Conservation (phyloP, 2,797 vertebrate genomes). For the Pantherophis alleghaniensis region DNA sequence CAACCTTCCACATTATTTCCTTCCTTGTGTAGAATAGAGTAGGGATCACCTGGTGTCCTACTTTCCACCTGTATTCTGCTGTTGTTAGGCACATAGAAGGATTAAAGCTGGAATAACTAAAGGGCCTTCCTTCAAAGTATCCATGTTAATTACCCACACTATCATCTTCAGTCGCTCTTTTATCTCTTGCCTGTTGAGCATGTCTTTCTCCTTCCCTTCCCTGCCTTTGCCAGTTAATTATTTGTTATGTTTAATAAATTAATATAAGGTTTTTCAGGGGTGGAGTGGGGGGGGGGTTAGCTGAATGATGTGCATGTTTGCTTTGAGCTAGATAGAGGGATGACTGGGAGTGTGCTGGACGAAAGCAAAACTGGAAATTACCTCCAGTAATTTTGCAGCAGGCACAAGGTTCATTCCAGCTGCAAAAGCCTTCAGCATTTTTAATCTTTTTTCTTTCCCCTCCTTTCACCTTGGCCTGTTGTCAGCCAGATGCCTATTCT, state of each 20-base stretch:
- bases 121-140: neutral
- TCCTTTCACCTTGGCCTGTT: constrained; percentile 1
- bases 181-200: neutral
- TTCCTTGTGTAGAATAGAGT: neutral
- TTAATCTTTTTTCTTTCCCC: constrained; percentile 28
- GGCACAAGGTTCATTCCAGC: neutral
- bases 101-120: neutral
- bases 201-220: neutral
- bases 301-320: neutral
- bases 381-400: constrained; percentile 14
- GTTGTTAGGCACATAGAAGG: neutral
- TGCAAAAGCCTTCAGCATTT: neutral
- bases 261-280: neutral
- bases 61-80: neutral
- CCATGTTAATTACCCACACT: neutral
- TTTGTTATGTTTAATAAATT: neutral
- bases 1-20: neutral
- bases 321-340: neutral
- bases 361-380: neutral
- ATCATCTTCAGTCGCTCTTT: neutral
- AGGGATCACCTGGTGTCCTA: neutral
- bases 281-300: neutral
- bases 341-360: neutral
- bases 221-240: neutral
- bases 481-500: constrained; percentile 52